phyloP scores from a whole-genome alignment of 2,113 vertebrate genomes.

The Coreoperca whiteheadi region DNA sequence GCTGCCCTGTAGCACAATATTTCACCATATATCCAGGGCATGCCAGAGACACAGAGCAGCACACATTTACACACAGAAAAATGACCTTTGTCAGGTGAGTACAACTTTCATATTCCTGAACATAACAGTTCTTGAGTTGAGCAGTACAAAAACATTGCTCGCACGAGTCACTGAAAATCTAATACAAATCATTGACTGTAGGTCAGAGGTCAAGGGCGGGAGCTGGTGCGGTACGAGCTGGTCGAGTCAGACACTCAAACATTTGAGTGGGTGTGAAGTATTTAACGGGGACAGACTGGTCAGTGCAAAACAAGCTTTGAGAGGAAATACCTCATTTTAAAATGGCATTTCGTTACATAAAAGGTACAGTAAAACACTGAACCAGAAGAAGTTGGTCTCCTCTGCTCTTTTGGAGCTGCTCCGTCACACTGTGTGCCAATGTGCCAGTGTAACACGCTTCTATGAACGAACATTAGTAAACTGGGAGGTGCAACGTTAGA shows the following conservation, averaged over 20 bases:
- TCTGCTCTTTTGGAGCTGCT: not conserved
- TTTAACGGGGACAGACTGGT: not conserved
- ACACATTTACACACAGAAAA: not conserved
- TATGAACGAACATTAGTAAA: not conserved
- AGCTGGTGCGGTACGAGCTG: not conserved
- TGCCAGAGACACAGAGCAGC: not conserved
- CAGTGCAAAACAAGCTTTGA: not conserved
- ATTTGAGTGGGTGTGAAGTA: not conserved
- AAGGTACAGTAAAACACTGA: not conserved
- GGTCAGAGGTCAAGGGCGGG: conserved; percentile 15
- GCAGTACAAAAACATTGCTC: conserved; percentile 3
- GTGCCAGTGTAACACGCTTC: not conserved
- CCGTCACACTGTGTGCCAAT: not conserved
- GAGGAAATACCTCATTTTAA: not conserved
- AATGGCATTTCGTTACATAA: not conserved
- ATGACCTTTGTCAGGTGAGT: not conserved
- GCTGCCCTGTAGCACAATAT: not conserved
- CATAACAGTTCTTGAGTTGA: not conserved
- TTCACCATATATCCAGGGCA: not conserved
- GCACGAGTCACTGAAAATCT: not conserved
- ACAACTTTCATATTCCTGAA: not conserved
- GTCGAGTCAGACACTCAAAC: conserved; percentile 20
- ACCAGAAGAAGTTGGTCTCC: not conserved
- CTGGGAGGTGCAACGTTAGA: conserved; percentile 25
- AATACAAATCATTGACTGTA: not conserved